phyloP scores from a whole-genome alignment of 2,113 vertebrate species.

The Cyphomyrus discorhynchus region DNA sequence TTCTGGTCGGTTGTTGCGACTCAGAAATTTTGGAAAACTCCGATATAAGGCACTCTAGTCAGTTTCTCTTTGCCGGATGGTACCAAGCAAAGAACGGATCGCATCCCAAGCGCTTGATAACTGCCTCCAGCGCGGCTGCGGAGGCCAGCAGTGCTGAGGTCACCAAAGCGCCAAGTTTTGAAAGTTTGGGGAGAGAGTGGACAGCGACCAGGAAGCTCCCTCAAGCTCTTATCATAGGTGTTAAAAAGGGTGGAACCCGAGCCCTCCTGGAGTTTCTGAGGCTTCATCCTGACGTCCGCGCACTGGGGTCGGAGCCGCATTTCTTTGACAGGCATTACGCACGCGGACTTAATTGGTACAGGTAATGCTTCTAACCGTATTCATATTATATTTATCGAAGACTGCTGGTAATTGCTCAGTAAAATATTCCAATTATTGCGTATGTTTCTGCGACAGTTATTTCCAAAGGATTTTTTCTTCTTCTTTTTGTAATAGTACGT shows the following conservation, averaged over 20 bases:
- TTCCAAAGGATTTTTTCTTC: background rate
- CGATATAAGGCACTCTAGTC: conserved; percentile 26
- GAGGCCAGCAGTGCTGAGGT: conserved; percentile 3
- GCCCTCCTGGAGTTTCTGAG: conserved; percentile 68
- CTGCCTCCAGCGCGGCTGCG: conserved; percentile 19
- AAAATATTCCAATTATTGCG: background rate
- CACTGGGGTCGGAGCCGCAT: conserved; percentile 66
- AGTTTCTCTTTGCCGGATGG: conserved; percentile 37
- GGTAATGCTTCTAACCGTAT: conserved; percentile 42
- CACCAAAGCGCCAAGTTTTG: conserved; percentile 30
- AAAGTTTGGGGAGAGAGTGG: conserved; percentile 58
- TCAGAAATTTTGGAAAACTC: conserved; percentile 44
- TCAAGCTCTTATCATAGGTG: conserved; percentile 67
- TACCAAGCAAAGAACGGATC: conserved; percentile 40
- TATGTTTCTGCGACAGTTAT: background rate
- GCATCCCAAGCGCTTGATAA: conserved; percentile 11
- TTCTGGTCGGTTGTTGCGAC: conserved; percentile 56
- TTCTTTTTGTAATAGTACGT: conserved; percentile 13
- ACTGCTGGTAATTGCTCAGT: background rate
- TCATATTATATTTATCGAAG: background rate
- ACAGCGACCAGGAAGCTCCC: conserved; percentile 59
- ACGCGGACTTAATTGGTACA: conserved; percentile 69
- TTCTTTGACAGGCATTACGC: conserved; percentile 71
- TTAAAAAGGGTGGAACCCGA: conserved; percentile 68
- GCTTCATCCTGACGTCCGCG: conserved; percentile 67